phyloP scores from a whole-genome alignment of 2,888 invertebrate species.

The Drosophila fulvimacula region DNA sequence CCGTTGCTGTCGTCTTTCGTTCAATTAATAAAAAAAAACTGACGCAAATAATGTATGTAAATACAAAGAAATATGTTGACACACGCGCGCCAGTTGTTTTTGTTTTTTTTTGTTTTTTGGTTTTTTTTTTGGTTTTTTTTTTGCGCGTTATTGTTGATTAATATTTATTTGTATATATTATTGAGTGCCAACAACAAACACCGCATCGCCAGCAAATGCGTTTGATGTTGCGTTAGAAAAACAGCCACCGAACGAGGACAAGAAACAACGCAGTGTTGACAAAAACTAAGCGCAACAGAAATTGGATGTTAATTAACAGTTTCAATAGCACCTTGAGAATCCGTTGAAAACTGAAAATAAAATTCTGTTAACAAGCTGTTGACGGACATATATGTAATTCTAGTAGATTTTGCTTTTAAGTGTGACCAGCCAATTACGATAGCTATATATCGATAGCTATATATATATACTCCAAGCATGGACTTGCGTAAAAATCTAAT shows the following conservation, averaged over 20 bases:
- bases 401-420: conserved; percentile 1
- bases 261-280: conserved; percentile 50
- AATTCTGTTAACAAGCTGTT: conserved; percentile 13
- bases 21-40: conserved; percentile 16
- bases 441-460: not conserved
- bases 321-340: not conserved
- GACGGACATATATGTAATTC: not conserved
- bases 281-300: conserved; percentile 56
- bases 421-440: conserved; percentile 2
- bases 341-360: conserved; percentile 12
- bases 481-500: not conserved
- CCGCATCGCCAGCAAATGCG: conserved; percentile 56
- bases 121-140: conserved; percentile 5
- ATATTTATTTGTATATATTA: conserved; percentile 15
- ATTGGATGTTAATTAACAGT: conserved; percentile 48
- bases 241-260: conserved; percentile 37
- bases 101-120: conserved; percentile 18
- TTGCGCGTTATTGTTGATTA: conserved; percentile 15
- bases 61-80: conserved; percentile 41
- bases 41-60: conserved; percentile 49
- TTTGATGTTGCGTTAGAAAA: conserved; percentile 16
- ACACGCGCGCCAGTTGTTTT: conserved; percentile 51
- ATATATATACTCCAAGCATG: not conserved
- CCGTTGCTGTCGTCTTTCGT: conserved; percentile 27
- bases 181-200: conserved; percentile 24